These are phyloP conservation scores for Gymnoscelis rufifasciata DNA, from an alignment of 2,888 invertebrate genomes.

Conservation along the genomic window DNA sequence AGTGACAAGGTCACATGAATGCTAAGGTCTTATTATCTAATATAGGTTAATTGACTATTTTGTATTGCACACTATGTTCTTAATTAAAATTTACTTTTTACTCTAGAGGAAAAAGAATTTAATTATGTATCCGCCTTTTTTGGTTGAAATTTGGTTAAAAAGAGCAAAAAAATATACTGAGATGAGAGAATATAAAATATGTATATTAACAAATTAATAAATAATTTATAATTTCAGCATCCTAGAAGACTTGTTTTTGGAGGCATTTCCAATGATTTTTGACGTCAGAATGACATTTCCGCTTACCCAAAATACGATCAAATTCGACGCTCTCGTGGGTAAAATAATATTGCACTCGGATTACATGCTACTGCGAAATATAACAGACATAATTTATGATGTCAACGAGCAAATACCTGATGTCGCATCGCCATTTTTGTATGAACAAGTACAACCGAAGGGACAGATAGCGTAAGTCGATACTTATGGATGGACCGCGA, in stretches of 20 bases:
- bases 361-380: conserved; percentile 48
- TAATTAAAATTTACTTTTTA: too few relatives aligned
- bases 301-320: conserved; percentile 44
- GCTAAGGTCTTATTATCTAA: too few relatives aligned
- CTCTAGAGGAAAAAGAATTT: too few relatives aligned
- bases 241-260: conserved; percentile 38
- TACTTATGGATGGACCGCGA: too few relatives aligned
- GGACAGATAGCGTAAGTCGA: conserved; percentile 54
- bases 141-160: too few relatives aligned
- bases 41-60: too few relatives aligned
- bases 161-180: too few relatives aligned
- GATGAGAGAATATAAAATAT: too few relatives aligned
- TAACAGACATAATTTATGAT: conserved; percentile 35
- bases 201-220: too few relatives aligned
- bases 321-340: conserved; percentile 39
- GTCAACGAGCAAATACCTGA: conserved; percentile 27
- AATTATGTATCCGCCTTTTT: too few relatives aligned
- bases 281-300: conserved; percentile 41
- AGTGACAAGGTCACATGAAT: too few relatives aligned
- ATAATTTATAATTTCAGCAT: conserved; percentile 40
- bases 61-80: too few relatives aligned
- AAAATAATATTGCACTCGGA: conserved; percentile 46
- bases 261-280: conserved; percentile 37
- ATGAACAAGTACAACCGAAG: conserved; percentile 40
- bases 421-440: conserved; percentile 50